Evolutionary conservation across 2,888 invertebrate genomes (phyloP), one percentile per base, ranked within the genome.

Genomic region (Mycogona germanica): DNA sequence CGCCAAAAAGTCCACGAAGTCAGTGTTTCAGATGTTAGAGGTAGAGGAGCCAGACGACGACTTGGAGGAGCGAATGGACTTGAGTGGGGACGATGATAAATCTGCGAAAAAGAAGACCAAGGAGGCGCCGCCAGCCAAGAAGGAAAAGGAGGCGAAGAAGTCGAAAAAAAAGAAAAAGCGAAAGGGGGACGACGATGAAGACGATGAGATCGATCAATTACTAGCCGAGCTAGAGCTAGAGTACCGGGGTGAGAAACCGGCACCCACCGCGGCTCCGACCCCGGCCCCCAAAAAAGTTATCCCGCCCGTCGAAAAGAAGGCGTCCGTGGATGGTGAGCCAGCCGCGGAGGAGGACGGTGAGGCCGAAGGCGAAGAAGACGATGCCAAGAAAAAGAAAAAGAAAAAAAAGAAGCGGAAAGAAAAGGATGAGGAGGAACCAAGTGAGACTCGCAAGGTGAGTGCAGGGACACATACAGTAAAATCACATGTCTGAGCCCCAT

Each of bases 181-280:
- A 37, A 53, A 59, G 64, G 85, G 82, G 72, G 80, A 79, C 63
- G 83, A 83, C 52, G 84, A 84, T 64, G 82, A 83, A 68, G 84
- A 85, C 58, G 78, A 78, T 54, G 87, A 87, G 67, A 72, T 88
- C 57, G 87, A 88, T 64, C 84, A 84, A 70, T 82, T 85, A 57
- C 70, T 88, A 58, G 87, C 87, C 12, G 87, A 88, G 70, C 71
- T 88, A 58, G 82, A 84, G 70, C 75, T 84, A 37, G 40, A 55
- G 28, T 50, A 55, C 26, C 38, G 46, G 26, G 49, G 35, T 2
- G 42, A 23, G 25, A 35, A 48, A 28, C 45, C 47, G 26, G 54
- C 54, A 35, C 32, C 37, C n/a, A 28, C 23, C 17, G 19, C 26
- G 5, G 40, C 14, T n/a, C 57, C 55, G 41, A 58, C 54, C 47